A percentile compares a stretch with the other conserved stretches of the same genome.
Evolutionary conservation across 2,888 invertebrate genomes (phyloP).

Genomic region (Norana najaformis): DNA sequence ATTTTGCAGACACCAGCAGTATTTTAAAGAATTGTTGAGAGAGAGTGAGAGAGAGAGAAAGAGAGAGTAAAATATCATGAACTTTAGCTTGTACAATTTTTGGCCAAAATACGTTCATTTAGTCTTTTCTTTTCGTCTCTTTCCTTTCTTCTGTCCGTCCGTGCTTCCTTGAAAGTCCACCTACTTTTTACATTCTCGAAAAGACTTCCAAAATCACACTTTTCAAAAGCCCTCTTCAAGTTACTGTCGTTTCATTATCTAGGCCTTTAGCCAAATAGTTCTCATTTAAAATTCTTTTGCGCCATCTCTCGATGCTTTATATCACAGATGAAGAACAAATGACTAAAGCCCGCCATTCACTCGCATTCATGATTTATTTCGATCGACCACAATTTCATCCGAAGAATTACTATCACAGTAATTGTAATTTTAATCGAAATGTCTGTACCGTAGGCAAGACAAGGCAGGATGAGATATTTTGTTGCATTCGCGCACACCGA

Average conservation of each 20-base stretch:
- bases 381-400: neutral
- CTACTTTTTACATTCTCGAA: neutral
- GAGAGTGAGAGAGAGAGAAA: no score
- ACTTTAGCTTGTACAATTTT: neutral
- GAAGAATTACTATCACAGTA: neutral
- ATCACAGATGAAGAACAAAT: neutral
- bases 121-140: neutral
- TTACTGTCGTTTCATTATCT: neutral
- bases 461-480: neutral
- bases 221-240: neutral
- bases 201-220: neutral
- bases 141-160: neutral
- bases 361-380: neutral
- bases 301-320: neutral
- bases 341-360: neutral
- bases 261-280: neutral
- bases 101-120: neutral
- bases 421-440: neutral
- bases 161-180: neutral
- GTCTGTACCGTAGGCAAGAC: neutral
- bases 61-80: no score
- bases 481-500: neutral
- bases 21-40: no score
- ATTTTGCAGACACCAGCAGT: no score
- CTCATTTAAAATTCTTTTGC: neutral